These are phyloP conservation scores for Halyomorpha halys DNA, from an alignment of 1,140 invertebrate genomes.

Conservation along the genomic window DNA sequence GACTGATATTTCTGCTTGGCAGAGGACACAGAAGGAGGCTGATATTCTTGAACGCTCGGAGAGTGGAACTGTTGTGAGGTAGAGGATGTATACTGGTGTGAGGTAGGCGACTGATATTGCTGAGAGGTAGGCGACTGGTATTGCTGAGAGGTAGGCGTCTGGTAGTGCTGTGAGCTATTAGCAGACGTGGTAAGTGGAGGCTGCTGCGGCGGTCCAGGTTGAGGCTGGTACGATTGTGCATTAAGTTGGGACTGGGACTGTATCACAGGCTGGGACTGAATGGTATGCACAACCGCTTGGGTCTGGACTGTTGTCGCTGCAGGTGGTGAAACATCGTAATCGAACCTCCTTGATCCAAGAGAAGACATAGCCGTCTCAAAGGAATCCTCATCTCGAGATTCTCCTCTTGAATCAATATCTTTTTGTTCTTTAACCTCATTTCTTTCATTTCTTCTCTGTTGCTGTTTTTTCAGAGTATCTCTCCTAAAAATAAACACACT, in stretches of 20 bases:
- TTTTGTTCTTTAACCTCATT: conserved; percentile 34
- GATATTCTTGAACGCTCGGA: neutral
- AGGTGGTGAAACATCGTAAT: conserved; percentile 16
- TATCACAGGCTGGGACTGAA: conserved; percentile 17
- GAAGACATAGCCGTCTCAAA: conserved; percentile 50
- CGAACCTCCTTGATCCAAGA: conserved; percentile 35
- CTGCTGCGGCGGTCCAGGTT: neutral
- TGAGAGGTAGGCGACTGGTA: neutral
- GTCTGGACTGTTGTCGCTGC: neutral
- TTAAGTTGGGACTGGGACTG: conserved; percentile 19
- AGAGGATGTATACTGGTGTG: neutral
- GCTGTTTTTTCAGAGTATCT: conserved; percentile 30
- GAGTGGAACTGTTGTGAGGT: neutral
- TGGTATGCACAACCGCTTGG: conserved; percentile 11
- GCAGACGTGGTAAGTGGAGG: neutral
- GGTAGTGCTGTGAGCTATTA: neutral
- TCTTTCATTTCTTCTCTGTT: conserved; percentile 25
- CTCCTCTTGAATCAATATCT: conserved; percentile 45
- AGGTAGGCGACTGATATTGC: neutral
- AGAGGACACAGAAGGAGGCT: neutral
- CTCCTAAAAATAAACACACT: conserved; percentile 24
- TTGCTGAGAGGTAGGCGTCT: neutral
- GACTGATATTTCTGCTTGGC: conserved; percentile 6
- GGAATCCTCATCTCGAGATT: conserved; percentile 46
- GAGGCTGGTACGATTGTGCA: conserved; percentile 8